A percentile compares a stretch with the other conserved stretches of the same genome.
Conservation (phyloP, 2,113 vertebrate genomes). For the Pachycephala philippinensis region DNA sequence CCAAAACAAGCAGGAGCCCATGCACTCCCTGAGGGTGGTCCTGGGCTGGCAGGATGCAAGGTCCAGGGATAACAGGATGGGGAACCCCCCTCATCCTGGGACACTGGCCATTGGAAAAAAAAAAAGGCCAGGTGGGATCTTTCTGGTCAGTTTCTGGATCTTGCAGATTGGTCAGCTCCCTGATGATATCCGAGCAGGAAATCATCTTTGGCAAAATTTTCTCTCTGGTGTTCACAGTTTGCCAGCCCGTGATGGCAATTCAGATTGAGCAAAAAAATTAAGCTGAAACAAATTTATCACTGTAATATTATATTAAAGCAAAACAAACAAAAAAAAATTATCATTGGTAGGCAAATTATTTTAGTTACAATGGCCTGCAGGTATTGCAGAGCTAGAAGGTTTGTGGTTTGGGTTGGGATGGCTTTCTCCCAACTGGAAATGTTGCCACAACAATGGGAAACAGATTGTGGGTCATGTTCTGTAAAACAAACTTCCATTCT, state of each 20-base stretch:
- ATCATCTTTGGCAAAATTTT: background rate
- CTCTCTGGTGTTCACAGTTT: background rate
- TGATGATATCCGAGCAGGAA: background rate
- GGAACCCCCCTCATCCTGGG: accelerated
- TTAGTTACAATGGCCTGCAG: background rate
- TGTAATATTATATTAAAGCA: background rate
- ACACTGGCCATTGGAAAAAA: background rate
- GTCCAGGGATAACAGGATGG: background rate
- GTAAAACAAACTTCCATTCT: background rate
- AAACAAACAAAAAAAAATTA: background rate
- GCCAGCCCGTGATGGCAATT: background rate
- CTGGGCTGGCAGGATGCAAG: background rate
- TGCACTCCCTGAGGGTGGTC: background rate
- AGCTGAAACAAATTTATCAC: background rate
- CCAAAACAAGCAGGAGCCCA: background rate
- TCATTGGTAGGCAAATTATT: background rate
- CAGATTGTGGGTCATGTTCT: background rate
- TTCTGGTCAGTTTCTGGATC: background rate
- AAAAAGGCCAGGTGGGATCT: background rate
- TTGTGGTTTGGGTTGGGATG: background rate
- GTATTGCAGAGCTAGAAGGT: background rate
- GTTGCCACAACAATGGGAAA: background rate
- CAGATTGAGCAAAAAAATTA: background rate
- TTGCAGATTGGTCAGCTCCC: background rate
- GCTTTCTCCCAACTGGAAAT: background rate